Conservation (phyloP, 2,113 vertebrate species). For the Capricornis sumatraensis region DNA sequence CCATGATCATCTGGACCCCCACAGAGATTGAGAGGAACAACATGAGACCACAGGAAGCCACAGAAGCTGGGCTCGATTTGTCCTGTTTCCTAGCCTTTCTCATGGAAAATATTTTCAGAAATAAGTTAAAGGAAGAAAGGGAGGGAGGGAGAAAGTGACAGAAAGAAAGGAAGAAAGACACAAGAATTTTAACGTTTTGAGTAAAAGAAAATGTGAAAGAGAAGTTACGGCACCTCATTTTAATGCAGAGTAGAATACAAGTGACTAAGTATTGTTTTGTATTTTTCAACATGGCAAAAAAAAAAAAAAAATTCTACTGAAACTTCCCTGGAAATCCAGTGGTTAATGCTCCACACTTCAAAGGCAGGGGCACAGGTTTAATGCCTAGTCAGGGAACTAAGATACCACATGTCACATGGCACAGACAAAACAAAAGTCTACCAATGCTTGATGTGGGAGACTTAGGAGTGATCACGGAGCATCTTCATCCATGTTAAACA, state of each 20-base stretch:
- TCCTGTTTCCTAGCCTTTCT: neutral
- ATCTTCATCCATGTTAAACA: neutral
- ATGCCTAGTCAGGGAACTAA: neutral
- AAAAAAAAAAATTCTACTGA: neutral
- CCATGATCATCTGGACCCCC: neutral
- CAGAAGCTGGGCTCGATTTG: neutral
- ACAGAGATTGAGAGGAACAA: neutral
- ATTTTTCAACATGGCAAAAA: neutral
- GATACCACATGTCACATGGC: neutral
- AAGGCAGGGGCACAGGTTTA: neutral
- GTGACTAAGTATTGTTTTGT: neutral
- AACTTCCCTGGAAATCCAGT: neutral
- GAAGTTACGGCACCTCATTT: slow-evolving; percentile 25
- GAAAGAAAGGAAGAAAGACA: neutral
- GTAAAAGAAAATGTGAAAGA: neutral
- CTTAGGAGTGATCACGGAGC: neutral
- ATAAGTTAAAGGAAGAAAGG: neutral
- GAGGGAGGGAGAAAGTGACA: neutral
- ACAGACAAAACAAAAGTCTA: neutral
- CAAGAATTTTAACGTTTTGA: neutral
- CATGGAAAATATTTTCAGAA: neutral
- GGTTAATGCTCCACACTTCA: neutral
- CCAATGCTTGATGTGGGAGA: neutral
- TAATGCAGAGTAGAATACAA: slow-evolving; percentile 11
- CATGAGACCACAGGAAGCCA: neutral